Percentiles rank a stretch among this genome's conserved stretches.
phyloP scores from a whole-genome alignment of 2,888 invertebrate genomes.

The Hypsopygia costalis region DNA sequence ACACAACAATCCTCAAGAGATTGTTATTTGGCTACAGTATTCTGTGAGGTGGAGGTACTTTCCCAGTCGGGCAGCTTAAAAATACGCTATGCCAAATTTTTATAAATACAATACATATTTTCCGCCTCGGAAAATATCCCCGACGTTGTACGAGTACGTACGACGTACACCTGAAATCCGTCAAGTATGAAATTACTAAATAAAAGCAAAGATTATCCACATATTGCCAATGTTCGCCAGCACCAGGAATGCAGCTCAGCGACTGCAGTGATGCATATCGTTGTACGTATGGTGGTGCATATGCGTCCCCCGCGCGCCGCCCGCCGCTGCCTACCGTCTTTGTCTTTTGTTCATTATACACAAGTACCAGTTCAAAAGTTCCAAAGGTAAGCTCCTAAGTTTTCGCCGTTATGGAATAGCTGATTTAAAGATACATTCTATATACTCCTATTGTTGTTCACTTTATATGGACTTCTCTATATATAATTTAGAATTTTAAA shows the following conservation, averaged over 20 bases:
- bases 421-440: no score
- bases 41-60: no score
- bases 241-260: conserved; percentile 71
- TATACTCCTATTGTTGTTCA: neutral
- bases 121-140: no score
- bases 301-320: conserved; percentile 35
- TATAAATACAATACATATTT: no score
- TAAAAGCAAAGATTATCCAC: conserved; percentile 39
- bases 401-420: no score
- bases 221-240: conserved; percentile 36
- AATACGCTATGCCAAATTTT: no score
- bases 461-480: neutral
- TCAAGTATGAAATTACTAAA: neutral
- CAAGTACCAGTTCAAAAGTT: conserved; percentile 10
- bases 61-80: no score
- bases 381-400: conserved; percentile 5
- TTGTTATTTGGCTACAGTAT: no score
- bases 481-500: no score
- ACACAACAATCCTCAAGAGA: no score
- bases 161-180: no score
- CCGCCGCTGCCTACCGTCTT: conserved; percentile 48
- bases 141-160: no score
- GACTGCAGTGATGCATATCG: conserved; percentile 77
- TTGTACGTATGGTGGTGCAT: conserved; percentile 65
- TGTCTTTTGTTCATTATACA: conserved; percentile 57